Conservation (phyloP, 2,888 invertebrate genomes). For the Ectobius pallidus region DNA sequence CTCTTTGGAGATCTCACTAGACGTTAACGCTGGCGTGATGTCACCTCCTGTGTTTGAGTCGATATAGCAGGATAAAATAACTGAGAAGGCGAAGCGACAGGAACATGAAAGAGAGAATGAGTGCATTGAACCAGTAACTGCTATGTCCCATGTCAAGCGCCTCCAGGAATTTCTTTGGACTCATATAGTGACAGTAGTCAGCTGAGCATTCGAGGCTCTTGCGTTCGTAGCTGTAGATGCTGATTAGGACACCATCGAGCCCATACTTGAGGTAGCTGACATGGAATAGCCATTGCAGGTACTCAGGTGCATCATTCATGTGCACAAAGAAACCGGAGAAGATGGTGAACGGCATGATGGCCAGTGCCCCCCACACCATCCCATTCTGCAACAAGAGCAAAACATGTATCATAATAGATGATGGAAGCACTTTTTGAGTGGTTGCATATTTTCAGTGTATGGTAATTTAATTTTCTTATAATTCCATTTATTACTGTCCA, state of each 20-base stretch:
- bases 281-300: constrained; percentile 85
- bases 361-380: constrained; percentile 87
- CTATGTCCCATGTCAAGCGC: constrained; percentile 73
- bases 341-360: constrained; percentile 84
- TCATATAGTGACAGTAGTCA: constrained; percentile 74
- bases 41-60: constrained; percentile 41
- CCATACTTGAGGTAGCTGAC: constrained; percentile 88
- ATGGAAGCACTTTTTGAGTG: no score
- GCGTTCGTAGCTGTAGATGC: constrained; percentile 83
- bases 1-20: no score
- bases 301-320: constrained; percentile 77
- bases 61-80: constrained; percentile 52
- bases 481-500: no score
- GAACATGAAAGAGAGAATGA: constrained; percentile 69
- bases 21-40: no score
- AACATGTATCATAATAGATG: background rate
- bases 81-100: constrained; percentile 59
- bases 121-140: constrained; percentile 68
- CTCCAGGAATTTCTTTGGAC: constrained; percentile 66
- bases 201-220: constrained; percentile 74
- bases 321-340: constrained; percentile 94
- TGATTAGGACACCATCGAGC: constrained; percentile 79
- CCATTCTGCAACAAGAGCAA: constrained; percentile 72
- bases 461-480: no score
- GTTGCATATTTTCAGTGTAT: no score